Evolutionary conservation across 2,797 vertebrate genomes (phyloP), one percentile per base, ranked within the genome.

Genomic region (Hydrocynus forskahlii): DNA sequence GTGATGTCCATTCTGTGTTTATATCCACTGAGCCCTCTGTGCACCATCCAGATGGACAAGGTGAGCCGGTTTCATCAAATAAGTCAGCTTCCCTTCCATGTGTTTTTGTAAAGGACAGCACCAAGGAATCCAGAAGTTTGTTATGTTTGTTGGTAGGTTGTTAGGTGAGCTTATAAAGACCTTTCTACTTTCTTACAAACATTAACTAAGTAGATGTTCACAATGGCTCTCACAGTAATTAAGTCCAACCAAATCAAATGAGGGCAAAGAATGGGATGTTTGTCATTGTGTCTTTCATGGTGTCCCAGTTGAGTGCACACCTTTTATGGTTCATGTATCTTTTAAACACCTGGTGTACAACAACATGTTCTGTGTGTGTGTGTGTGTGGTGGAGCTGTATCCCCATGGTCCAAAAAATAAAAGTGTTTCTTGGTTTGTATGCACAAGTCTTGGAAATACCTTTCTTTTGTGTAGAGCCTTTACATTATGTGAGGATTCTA

Each of bases 1-100:
- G 62, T 14, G 29, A 25, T 62, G 50, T 64, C 79, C 48, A 48
- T 72, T 72, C 60, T 59, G 50, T 79, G 76, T 88, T 88, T 84
- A 88, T 77, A 84, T 82, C 63, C 48, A 40, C 10, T 60, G 63
- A 57, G 50, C 50, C 43, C 66, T 40, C 40, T 29, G 25, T 62
- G 48, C 73, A 66, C 52, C 45, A 50, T 72, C 25, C 25, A 75
- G n/a, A 83, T 76, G 68, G 59, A 82, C 76, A 48, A 69, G 29
- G 62, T 35, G 50, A 14, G 9, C 59, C 38, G n/a, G 40, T 76
- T 71, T 76, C 43, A 38, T 79, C 57, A 78, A 67, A 83, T 77
- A 80, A 40, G 57, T 5, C 21, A 7, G 62, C 16, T 21, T 81
- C 7, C 52, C 64, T 78, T 64, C 43, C 55, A 50, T 78, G 40